phyloP scores from a whole-genome alignment of 2,888 invertebrate genomes.

The Desoria tigrina region DNA sequence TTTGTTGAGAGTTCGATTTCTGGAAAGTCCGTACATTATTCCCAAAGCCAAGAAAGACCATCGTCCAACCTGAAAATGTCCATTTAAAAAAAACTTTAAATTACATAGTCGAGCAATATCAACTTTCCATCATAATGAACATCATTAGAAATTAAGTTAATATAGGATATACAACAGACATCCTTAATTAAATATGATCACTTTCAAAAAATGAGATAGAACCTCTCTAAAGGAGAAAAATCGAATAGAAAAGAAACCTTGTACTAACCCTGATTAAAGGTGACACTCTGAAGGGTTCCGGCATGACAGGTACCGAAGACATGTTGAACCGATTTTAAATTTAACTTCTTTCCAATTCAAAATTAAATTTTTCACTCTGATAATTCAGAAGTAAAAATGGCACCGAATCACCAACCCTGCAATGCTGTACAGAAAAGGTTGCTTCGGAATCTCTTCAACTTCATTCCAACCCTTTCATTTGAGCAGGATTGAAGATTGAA shows the following conservation, averaged over 20 bases:
- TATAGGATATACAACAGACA: not conserved
- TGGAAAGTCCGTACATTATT: conserved; percentile 71
- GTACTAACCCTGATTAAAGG: conserved; percentile 51
- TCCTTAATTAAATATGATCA: not conserved
- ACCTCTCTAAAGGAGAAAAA: too few relatives aligned
- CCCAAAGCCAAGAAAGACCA: conserved; percentile 76
- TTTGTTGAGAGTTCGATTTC: conserved; percentile 54
- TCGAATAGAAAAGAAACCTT: too few relatives aligned
- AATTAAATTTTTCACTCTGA: conserved; percentile 9
- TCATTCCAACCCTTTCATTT: too few relatives aligned
- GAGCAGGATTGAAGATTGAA: too few relatives aligned
- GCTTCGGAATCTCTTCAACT: too few relatives aligned
- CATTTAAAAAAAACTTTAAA: not conserved
- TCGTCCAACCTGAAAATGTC: conserved; percentile 72
- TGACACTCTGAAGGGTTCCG: conserved; percentile 47
- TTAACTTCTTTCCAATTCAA: conserved; percentile 1
- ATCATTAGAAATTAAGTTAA: too few relatives aligned
- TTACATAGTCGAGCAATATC: not conserved
- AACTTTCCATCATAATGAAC: too few relatives aligned
- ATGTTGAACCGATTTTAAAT: conserved; percentile 18
- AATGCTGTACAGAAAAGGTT: too few relatives aligned
- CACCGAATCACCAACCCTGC: conserved; percentile 10
- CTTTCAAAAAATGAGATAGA: too few relatives aligned
- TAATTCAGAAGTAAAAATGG: conserved; percentile 6
- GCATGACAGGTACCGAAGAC: conserved; percentile 40